Evolutionary conservation across 2,797 vertebrate genomes (phyloP).

Genomic region (Malacoctenus gilli): DNA sequence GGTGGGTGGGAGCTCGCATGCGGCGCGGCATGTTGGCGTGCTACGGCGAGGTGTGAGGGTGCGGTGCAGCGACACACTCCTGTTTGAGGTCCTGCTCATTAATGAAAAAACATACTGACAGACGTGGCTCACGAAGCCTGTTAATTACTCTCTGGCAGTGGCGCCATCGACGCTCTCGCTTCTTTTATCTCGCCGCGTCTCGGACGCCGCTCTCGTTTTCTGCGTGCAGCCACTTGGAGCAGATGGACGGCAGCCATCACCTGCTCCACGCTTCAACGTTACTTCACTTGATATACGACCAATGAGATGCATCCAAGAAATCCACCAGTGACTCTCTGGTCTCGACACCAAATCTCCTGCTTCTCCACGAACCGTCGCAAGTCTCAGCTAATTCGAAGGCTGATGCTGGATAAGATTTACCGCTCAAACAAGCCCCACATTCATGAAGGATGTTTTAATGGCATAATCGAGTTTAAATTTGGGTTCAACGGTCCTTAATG

Average conservation of each 20-base stretch:
- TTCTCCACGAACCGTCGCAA: not conserved
- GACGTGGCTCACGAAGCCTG: conserved; percentile 50
- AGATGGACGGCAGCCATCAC: conserved; percentile 66
- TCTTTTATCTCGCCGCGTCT: conserved; percentile 46
- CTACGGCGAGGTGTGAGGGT: conserved; percentile 33
- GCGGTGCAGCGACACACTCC: conserved; percentile 22
- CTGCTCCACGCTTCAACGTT: conserved; percentile 48
- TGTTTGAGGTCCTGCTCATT: conserved; percentile 44
- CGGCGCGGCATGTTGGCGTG: conserved; percentile 43
- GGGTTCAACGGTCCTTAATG: not conserved
- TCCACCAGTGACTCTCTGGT: no score
- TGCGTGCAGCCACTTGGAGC: conserved; percentile 41
- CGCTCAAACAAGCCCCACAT: not conserved
- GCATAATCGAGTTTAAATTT: not conserved
- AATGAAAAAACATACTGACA: conserved; percentile 48
- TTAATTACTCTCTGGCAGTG: conserved; percentile 60
- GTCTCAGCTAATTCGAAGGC: not conserved
- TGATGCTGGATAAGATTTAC: not conserved
- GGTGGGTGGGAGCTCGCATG: conserved; percentile 41
- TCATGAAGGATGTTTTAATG: not conserved
- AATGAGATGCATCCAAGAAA: conserved; percentile 56
- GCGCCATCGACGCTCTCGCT: conserved; percentile 39
- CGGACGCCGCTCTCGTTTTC: conserved; percentile 45
- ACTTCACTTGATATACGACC: conserved; percentile 59
- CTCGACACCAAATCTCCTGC: not conserved